Conservation (phyloP, 2,888 invertebrate genomes). For the Phytoseiulus persimilis region DNA sequence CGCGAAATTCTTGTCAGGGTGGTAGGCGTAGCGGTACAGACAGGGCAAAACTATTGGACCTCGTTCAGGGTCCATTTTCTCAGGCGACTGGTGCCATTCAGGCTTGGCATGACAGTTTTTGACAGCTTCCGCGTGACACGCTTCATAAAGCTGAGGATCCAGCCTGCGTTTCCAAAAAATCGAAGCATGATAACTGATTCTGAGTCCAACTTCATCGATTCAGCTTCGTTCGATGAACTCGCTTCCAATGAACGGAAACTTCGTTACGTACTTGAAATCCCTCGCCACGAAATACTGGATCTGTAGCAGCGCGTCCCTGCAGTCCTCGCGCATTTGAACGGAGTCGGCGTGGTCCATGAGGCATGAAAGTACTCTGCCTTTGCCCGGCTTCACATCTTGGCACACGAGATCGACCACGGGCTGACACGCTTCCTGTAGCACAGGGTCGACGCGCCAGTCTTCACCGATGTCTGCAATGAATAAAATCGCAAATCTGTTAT, state of each 20-base stretch:
- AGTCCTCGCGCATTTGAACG: slow-evolving; percentile 72
- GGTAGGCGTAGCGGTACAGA: slow-evolving; percentile 62
- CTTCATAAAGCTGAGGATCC: slow-evolving; percentile 76
- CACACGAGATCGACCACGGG: slow-evolving; percentile 72
- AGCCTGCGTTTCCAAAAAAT: slow-evolving; percentile 54
- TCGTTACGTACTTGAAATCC: slow-evolving; percentile 63
- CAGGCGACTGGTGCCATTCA: slow-evolving; percentile 64
- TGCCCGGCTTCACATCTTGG: slow-evolving; percentile 55
- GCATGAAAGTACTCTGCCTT: slow-evolving; percentile 70
- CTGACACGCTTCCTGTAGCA: slow-evolving; percentile 73
- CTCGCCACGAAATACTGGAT: slow-evolving; percentile 94
- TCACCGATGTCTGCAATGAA: slow-evolving; percentile 71
- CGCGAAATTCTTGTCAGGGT: slow-evolving; percentile 47
- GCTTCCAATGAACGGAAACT: slow-evolving; percentile 21
- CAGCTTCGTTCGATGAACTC: too few species aligned
- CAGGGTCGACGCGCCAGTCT: slow-evolving; percentile 89
- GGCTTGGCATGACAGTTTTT: slow-evolving; percentile 68
- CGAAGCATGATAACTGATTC: background rate
- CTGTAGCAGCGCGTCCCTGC: slow-evolving; percentile 82
- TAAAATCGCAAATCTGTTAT: too few species aligned
- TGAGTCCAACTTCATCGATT: too few species aligned
- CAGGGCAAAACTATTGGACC: slow-evolving; percentile 81
- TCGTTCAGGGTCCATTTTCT: slow-evolving; percentile 64
- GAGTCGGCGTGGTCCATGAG: slow-evolving; percentile 83
- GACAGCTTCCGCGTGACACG: slow-evolving; percentile 77